Percentiles rank a stretch among this genome's conserved stretches.
phyloP scores from a whole-genome alignment of 2,888 invertebrate genomes.

The Dexiosoma caninum region DNA sequence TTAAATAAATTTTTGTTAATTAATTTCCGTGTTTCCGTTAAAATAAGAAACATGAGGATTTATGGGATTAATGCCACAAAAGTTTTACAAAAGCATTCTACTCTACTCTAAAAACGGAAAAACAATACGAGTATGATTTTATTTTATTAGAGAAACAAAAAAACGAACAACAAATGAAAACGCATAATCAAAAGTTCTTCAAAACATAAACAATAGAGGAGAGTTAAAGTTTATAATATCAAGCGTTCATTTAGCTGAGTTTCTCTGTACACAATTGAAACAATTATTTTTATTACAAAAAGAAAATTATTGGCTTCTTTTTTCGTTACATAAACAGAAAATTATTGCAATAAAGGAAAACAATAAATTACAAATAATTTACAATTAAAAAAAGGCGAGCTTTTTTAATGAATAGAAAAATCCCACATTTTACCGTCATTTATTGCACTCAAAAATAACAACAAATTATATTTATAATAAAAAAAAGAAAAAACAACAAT shows the following conservation, averaged over 20 bases:
- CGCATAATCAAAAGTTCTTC: background rate
- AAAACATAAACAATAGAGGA: conserved; percentile 39
- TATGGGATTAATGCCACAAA: conserved; percentile 60
- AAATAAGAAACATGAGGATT: conserved; percentile 39
- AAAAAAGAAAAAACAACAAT: background rate
- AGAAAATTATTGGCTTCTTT: background rate
- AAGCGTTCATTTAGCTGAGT: conserved; percentile 65
- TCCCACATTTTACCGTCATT: conserved; percentile 11
- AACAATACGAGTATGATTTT: background rate
- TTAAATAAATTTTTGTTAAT: background rate
- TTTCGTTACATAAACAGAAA: too few species aligned
- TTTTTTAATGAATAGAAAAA: conserved; percentile 15
- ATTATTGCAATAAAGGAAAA: background rate
- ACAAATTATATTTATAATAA: conserved; percentile 7
- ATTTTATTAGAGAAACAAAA: background rate
- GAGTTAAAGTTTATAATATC: conserved; percentile 61
- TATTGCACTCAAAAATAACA: background rate
- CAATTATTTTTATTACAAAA: background rate
- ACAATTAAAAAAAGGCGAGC: background rate
- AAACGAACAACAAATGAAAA: background rate
- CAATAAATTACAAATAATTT: conserved; percentile 21
- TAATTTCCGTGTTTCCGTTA: too few species aligned
- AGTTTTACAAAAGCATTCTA: conserved; percentile 47
- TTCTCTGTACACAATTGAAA: conserved; percentile 42
- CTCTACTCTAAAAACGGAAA: background rate